Conservation (phyloP, 2,888 invertebrate genomes). For the Microctonus hyperodae region DNA sequence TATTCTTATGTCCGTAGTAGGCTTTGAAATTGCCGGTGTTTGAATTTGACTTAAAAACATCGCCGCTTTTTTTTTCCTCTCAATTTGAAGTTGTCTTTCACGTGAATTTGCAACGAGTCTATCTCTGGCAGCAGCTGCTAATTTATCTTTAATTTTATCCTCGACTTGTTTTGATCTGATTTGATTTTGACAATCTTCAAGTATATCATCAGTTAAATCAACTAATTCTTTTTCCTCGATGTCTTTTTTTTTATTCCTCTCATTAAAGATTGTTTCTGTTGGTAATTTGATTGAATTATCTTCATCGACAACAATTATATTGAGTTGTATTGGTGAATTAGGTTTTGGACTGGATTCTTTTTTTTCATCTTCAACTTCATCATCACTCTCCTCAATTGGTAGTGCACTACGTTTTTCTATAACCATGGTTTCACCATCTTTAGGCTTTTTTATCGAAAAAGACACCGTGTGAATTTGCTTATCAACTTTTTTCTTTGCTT, state of each 20-base stretch:
- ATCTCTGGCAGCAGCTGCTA: constrained; percentile 67
- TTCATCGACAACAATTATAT: constrained; percentile 37
- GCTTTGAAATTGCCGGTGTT: constrained; percentile 39
- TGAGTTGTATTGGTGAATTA: constrained; percentile 42
- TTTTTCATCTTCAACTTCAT: constrained; percentile 53
- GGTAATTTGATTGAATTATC: constrained; percentile 33
- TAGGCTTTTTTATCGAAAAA: constrained; percentile 84
- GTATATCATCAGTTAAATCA: constrained; percentile 59
- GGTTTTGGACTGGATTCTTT: constrained; percentile 52
- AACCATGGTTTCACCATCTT: constrained; percentile 73
- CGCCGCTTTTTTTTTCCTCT: constrained; percentile 81
- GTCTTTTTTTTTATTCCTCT: constrained; percentile 49
- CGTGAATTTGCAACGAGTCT: constrained; percentile 61
- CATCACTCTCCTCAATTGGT: constrained; percentile 75
- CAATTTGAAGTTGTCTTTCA: constrained; percentile 71
- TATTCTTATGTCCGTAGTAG: constrained; percentile 34
- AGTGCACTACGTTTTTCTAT: constrained; percentile 74
- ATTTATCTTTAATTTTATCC: constrained; percentile 69
- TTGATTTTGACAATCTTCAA: constrained; percentile 59
- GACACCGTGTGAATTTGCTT: constrained; percentile 70
- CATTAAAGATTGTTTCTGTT: constrained; percentile 22
- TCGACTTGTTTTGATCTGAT: constrained; percentile 61
- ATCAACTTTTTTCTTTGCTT: constrained; percentile 58
- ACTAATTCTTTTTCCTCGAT: constrained; percentile 58
- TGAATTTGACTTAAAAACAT: constrained; percentile 75